Evolutionary conservation across 1,140 invertebrate genomes (phyloP), one percentile per base, ranked within the genome.

Genomic region (Drosophila oshimai): DNA sequence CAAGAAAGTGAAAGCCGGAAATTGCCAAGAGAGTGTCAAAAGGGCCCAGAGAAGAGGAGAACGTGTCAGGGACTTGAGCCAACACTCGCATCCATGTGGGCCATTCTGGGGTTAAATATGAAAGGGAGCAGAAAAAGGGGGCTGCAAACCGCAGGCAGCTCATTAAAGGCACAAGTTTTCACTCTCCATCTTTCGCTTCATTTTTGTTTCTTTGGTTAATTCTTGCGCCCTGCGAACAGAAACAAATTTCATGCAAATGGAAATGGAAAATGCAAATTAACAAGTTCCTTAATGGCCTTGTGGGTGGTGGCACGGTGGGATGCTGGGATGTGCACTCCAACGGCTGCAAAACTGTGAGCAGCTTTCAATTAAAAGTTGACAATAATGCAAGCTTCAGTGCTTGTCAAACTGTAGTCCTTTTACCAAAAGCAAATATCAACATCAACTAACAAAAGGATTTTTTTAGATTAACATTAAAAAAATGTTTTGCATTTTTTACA

Each of bases 191-290:
- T 12, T 57, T 31, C 26, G 36, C 12, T 31, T 44, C 6, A 24
- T n/a, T 60, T 44, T 65, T 64, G 42, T 65, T 49, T 31, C 61
- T 26, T 50, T 65, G 58, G 44, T 33, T 65, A 64, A 31, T 65
- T 65, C 39, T 39, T 42, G 15, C 12, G 36, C 58, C 20, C 3
- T 26, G 26, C 51, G 37, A 62, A 62, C 22, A 44, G 58, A 45
- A 62, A 36, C 53, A 62, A 62, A 62, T 65, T 65, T 65, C 57
- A 65, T 47, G 33, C 61, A 64, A 65, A 65, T 61, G 55, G 44
- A 71, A 72, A 72, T 72, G 69, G 69, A 72, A 72, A 71, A 72
- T 72, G 69, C 67, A 71, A 72, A 73, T 73, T 73, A 73, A 71
- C 67, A 61, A 71, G 54, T 71, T 71, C 58, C 67, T 71, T 71